These are phyloP conservation scores for Tipula helvola DNA, from an alignment of 2,888 invertebrate species.

Conservation along the genomic window DNA sequence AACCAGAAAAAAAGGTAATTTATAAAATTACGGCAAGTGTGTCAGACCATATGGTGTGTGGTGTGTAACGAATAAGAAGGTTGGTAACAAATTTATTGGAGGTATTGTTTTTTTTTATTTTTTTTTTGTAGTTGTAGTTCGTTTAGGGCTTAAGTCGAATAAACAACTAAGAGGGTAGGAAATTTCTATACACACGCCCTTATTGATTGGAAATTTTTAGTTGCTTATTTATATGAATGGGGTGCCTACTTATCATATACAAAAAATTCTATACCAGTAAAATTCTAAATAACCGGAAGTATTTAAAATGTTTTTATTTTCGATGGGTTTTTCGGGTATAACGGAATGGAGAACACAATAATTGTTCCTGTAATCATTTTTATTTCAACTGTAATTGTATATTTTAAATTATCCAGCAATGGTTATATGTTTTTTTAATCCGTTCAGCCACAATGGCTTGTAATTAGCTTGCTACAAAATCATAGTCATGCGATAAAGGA, in stretches of 20 bases:
- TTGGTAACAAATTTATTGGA: background rate
- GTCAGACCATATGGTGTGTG: background rate
- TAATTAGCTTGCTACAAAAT: background rate
- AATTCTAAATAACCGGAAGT: background rate
- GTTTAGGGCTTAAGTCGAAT: background rate
- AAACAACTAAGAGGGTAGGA: background rate
- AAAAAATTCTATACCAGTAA: background rate
- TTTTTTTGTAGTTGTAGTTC: background rate
- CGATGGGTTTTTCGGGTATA: background rate
- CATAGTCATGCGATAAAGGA: background rate
- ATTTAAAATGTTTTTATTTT: background rate
- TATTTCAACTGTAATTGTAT: background rate
- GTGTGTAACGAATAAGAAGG: background rate
- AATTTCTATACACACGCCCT: background rate
- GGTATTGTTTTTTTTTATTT: background rate
- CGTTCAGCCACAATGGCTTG: background rate
- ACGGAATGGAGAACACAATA: background rate
- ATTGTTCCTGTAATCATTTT: background rate
- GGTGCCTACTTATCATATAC: background rate
- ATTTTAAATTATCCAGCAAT: background rate
- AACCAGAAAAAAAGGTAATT: conserved; percentile 4
- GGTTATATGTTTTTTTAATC: background rate
- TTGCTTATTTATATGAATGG: background rate
- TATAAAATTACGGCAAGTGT: background rate
- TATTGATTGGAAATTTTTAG: background rate